A percentile compares a stretch with the other conserved stretches of the same genome.
These are phyloP conservation scores for Cheilosia vulpina DNA, from an alignment of 2,888 invertebrate species.

Conservation along the genomic window DNA sequence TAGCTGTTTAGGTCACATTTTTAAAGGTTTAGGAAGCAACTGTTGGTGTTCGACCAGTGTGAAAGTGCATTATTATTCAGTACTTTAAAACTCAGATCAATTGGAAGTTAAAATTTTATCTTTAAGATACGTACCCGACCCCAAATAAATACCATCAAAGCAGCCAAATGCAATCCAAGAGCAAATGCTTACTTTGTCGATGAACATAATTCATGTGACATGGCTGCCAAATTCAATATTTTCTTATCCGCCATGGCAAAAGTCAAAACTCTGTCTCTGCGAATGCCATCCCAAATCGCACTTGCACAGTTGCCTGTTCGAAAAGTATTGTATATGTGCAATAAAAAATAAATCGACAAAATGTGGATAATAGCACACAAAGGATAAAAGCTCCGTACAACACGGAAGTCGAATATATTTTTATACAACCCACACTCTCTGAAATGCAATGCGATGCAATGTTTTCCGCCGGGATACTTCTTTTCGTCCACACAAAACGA, in stretches of 20 bases:
- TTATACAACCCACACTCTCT: conserved; percentile 65
- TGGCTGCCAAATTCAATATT: conserved; percentile 73
- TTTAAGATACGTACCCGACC: neutral
- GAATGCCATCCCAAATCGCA: neutral
- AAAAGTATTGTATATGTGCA: conserved; percentile 13
- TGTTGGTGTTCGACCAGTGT: no score
- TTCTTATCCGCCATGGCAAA: conserved; percentile 66
- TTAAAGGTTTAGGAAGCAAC: no score
- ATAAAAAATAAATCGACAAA: conserved; percentile 40
- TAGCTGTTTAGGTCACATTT: no score
- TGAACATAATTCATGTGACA: conserved; percentile 71
- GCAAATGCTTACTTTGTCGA: conserved; percentile 67
- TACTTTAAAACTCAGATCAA: no score
- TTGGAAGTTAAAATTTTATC: neutral
- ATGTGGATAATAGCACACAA: conserved; percentile 36
- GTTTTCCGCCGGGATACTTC: conserved; percentile 59
- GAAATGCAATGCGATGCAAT: conserved; percentile 64
- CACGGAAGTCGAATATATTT: conserved; percentile 60
- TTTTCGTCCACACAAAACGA: conserved; percentile 48
- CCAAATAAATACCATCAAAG: conserved; percentile 10
- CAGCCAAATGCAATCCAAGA: conserved; percentile 28
- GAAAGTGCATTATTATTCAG: no score
- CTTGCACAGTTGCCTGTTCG: neutral
- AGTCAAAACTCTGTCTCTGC: conserved; percentile 53
- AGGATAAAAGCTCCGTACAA: conserved; percentile 59